phyloP scores from a whole-genome alignment of 2,797 vertebrate species.

The Xenopus petersii region DNA sequence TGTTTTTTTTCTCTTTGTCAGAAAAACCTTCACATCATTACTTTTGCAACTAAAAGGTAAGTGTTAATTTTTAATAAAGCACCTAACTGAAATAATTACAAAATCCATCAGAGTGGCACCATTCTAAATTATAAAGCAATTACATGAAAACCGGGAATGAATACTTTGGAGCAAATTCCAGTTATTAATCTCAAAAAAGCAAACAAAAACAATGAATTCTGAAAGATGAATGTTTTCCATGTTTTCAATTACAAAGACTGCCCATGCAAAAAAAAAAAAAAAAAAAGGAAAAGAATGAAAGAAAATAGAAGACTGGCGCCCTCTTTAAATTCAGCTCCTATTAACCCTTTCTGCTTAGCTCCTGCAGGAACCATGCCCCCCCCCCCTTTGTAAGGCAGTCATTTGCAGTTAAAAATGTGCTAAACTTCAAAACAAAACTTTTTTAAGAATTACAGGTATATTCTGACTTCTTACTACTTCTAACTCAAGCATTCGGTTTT shows the following conservation, averaged over 20 bases:
- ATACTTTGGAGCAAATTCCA: conserved; percentile 58
- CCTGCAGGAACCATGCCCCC: no score
- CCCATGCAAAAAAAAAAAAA: conserved; percentile 19
- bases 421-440: no score
- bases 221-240: conserved; percentile 25
- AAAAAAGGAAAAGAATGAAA: conserved; percentile 24
- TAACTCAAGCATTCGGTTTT: no score
- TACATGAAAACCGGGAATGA: conserved; percentile 63
- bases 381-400: no score
- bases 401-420: no score
- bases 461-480: no score
- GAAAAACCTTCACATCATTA: conserved; percentile 70
- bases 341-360: conserved; percentile 20
- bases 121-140: conserved; percentile 67
- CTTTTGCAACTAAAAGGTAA: conserved; percentile 74
- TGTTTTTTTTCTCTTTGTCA: conserved; percentile 59
- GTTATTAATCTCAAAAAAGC: conserved; percentile 41
- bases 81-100: conserved; percentile 75
- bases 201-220: conserved; percentile 50
- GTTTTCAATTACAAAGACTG: conserved; percentile 39
- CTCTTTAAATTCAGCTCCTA: conserved; percentile 51
- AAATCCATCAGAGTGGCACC: conserved; percentile 73
- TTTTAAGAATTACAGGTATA: no score
- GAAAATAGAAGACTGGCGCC: conserved; percentile 32
- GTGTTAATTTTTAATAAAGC: conserved; percentile 77